Evolutionary conservation across 1,140 invertebrate genomes (phyloP).

Genomic region (Drosophila nannoptera): DNA sequence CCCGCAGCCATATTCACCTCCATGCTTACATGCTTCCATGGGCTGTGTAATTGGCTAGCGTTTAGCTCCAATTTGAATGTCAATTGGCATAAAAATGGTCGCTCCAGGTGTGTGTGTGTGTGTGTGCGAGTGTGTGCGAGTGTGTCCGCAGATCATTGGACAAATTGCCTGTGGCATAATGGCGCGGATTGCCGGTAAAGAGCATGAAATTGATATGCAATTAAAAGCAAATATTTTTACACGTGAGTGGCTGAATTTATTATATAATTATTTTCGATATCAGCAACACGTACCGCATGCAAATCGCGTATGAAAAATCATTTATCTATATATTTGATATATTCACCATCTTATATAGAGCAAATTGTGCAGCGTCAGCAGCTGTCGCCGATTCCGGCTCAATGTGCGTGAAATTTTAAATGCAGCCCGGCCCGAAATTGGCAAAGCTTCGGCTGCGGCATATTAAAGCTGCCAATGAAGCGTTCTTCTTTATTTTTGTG

Average conservation of each 20-base stretch:
- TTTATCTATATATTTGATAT: conserved; percentile 21
- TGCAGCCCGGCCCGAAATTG: conserved; percentile 31
- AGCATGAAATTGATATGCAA: conserved; percentile 72
- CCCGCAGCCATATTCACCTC: conserved; percentile 6
- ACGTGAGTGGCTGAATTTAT: conserved; percentile 35
- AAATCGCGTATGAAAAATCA: conserved; percentile 3
- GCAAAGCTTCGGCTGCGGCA: conserved; percentile 11
- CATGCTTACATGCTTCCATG: conserved; percentile 46
- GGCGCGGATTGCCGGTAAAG: conserved; percentile 53
- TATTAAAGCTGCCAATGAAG: conserved; percentile 50
- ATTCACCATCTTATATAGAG: neutral
- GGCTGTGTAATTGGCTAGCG: conserved; percentile 34
- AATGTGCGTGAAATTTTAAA: conserved; percentile 59
- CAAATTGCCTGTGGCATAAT: conserved; percentile 65
- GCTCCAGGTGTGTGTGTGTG: too few species aligned
- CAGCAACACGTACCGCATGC: conserved; percentile 21
- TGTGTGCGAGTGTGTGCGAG: conserved; percentile 11
- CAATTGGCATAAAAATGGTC: conserved; percentile 29
- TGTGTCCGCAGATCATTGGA: conserved; percentile 53
- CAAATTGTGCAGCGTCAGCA: conserved; percentile 31
- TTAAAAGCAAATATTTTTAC: conserved; percentile 72
- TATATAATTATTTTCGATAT: conserved; percentile 16
- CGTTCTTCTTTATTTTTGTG: conserved; percentile 53
- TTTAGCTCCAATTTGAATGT: conserved; percentile 49
- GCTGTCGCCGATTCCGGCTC: conserved; percentile 40